These are phyloP conservation scores for Philhelius pedissequus DNA, from an alignment of 2,888 invertebrate species.

Conservation along the genomic window DNA sequence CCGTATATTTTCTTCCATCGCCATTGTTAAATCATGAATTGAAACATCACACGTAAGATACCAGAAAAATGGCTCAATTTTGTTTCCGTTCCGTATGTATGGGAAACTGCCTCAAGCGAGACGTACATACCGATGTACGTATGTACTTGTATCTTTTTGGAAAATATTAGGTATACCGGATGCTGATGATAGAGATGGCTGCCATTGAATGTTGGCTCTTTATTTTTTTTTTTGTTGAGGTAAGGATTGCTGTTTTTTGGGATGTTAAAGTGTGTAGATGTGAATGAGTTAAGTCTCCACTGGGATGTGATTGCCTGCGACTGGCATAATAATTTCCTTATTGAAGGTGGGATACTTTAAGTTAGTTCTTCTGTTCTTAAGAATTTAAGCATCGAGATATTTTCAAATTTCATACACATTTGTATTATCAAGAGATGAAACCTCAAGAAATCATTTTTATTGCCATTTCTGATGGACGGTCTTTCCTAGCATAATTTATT, in stretches of 20 bases:
- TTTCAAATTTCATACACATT: no score
- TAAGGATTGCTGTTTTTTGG: not conserved
- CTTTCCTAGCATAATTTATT: no score
- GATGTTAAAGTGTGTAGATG: not conserved
- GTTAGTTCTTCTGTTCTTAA: not conserved
- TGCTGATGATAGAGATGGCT: slow-evolving; percentile 5
- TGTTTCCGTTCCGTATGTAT: slow-evolving; percentile 41
- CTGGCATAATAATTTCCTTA: not conserved
- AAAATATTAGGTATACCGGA: not conserved
- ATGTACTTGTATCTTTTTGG: slow-evolving; percentile 13
- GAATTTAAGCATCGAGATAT: not conserved
- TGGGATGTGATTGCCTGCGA: not conserved
- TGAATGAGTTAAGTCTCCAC: not conserved
- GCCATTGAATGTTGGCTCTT: not conserved
- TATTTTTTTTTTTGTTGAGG: not conserved
- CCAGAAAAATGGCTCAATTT: slow-evolving; percentile 1
- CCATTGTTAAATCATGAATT: slow-evolving; percentile 41
- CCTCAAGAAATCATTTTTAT: no score
- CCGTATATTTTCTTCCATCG: not conserved
- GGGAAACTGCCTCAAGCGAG: slow-evolving; percentile 38
- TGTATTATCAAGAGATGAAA: no score
- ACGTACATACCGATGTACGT: not conserved
- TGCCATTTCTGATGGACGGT: no score
- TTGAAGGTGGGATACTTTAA: not conserved
- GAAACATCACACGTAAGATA: slow-evolving; percentile 47